Conservation (phyloP, 2,113 vertebrate genomes). For the Chaenocephalus aceratus region DNA sequence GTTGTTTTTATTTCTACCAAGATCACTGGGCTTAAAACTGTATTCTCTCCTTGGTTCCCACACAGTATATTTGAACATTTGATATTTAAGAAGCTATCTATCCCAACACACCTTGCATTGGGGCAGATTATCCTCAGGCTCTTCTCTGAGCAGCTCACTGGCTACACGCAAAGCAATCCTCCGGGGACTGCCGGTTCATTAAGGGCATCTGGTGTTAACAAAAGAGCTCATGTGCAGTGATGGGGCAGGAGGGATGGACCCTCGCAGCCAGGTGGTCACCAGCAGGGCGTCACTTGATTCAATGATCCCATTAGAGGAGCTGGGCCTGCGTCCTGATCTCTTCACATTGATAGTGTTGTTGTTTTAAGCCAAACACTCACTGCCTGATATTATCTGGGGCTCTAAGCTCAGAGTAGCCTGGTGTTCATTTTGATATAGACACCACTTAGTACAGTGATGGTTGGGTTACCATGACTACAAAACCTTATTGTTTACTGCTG, state of each 20-base stretch:
- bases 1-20: neutral
- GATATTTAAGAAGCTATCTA: neutral
- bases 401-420: conserved; percentile 6
- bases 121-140: conserved; percentile 19
- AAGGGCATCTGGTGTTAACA: conserved; percentile 81
- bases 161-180: conserved; percentile 51
- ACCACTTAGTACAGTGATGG: neutral
- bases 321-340: conserved; percentile 48
- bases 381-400: neutral
- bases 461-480: neutral
- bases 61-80: neutral
- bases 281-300: conserved; percentile 71
- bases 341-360: conserved; percentile 35
- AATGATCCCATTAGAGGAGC: conserved; percentile 41
- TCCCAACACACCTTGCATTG: conserved; percentile 1
- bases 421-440: conserved; percentile 23
- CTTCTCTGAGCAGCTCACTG: conserved; percentile 37
- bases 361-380: conserved; percentile 14
- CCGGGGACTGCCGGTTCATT: conserved; percentile 65
- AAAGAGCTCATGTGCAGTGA: conserved; percentile 71
- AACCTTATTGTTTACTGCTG: neutral
- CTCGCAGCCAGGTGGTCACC: conserved; percentile 77
- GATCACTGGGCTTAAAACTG: neutral
- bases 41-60: neutral
- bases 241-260: conserved; percentile 58